phyloP scores from a whole-genome alignment of 2,888 invertebrate genomes.

The Tenthredo mesomela region DNA sequence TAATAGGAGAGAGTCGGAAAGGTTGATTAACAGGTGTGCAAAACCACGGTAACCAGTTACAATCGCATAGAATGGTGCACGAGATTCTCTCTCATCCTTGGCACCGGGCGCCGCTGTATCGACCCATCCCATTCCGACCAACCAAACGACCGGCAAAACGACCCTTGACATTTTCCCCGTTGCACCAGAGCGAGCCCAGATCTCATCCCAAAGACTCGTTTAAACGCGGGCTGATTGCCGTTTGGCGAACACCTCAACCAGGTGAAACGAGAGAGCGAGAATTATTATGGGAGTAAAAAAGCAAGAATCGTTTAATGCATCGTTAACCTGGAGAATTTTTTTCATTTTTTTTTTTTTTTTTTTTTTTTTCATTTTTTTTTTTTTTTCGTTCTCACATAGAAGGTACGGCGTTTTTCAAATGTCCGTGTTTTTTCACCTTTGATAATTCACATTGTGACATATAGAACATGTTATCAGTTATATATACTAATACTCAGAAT shows the following conservation, averaged over 20 bases:
- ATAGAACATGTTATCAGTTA: background rate
- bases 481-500: background rate
- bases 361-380: no score
- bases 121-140: slow-evolving; percentile 58
- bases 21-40: slow-evolving; percentile 45
- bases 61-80: slow-evolving; percentile 52
- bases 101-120: slow-evolving; percentile 57
- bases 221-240: slow-evolving; percentile 67
- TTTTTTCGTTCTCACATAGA: background rate
- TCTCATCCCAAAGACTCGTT: slow-evolving; percentile 68
- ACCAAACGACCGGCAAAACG: slow-evolving; percentile 49
- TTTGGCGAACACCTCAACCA: slow-evolving; percentile 51
- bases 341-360: background rate
- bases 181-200: slow-evolving; percentile 59
- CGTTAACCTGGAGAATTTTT: slow-evolving; percentile 10
- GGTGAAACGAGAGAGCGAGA: background rate
- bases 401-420: background rate
- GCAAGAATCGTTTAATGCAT: slow-evolving; percentile 25
- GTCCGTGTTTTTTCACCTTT: background rate
- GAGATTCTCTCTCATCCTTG: slow-evolving; percentile 56
- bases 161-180: slow-evolving; percentile 45
- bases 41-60: slow-evolving; percentile 6
- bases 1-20: background rate
- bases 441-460: background rate
- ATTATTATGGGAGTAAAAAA: background rate